These are phyloP conservation scores for Amphiura filiformis DNA, from an alignment of 35 echinoderm and acorn worm species.

Conservation along the genomic window DNA sequence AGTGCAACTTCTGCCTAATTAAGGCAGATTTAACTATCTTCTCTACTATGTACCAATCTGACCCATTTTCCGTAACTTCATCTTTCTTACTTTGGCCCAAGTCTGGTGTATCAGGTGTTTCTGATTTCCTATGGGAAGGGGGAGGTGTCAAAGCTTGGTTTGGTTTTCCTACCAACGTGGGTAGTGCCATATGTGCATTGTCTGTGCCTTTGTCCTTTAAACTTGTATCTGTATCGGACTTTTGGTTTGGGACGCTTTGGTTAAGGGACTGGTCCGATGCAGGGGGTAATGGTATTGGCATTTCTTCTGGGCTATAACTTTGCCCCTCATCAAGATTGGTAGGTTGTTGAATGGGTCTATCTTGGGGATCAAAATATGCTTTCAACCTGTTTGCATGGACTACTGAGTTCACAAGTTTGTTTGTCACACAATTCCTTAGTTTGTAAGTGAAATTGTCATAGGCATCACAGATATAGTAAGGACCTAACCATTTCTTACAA, in stretches of 20 bases:
- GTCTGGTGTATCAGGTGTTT: not conserved
- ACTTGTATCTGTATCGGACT: not conserved
- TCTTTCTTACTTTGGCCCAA: not conserved
- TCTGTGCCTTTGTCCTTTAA: not conserved
- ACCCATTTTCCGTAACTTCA: not conserved
- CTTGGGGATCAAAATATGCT: conserved; percentile 32
- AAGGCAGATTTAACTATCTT: conserved; percentile 1
- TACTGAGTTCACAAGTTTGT: conserved; percentile 37
- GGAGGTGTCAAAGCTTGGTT: not conserved
- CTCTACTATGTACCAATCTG: not conserved
- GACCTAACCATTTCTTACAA: conserved; percentile 7
- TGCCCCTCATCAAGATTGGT: not conserved
- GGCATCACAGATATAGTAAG: conserved; percentile 17
- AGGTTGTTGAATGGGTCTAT: conserved; percentile 19
- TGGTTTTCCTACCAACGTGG: not conserved
- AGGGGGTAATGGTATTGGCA: no score
- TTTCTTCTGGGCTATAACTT: not conserved
- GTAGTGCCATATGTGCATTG: not conserved
- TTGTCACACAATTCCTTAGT: not conserved
- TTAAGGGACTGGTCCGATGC: not conserved
- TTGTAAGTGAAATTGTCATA: conserved; percentile 24
- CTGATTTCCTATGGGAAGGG: not conserved
- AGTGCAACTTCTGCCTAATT: conserved; percentile 35
- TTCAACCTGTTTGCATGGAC: conserved; percentile 56
- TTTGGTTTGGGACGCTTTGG: not conserved